Percentiles rank a stretch among this genome's conserved stretches.
Conservation (phyloP, 1,140 invertebrate genomes). For the Kradibia gibbosae region DNA sequence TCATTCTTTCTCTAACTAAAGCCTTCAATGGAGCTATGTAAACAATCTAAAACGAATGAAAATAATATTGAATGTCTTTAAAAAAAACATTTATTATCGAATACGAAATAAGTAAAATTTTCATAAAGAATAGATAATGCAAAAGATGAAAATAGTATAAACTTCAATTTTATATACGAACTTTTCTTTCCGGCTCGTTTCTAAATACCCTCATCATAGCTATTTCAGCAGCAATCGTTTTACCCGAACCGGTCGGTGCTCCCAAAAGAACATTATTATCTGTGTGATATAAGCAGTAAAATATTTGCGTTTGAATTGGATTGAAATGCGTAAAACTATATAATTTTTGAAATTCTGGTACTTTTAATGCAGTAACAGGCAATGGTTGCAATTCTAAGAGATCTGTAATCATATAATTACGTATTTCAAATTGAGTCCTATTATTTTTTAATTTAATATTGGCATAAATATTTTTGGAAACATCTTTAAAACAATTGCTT, state of each 20-base stretch:
- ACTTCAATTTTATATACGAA: slow-evolving; percentile 61
- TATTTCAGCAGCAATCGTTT: slow-evolving; percentile 98
- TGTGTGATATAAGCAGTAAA: slow-evolving; percentile 96
- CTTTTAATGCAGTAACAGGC: slow-evolving; percentile 86
- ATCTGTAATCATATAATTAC: slow-evolving; percentile 74
- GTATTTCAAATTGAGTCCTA: not conserved
- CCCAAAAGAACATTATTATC: slow-evolving; percentile 96
- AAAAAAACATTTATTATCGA: not conserved
- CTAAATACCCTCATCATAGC: slow-evolving; percentile 96
- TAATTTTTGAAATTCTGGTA: slow-evolving; percentile 83
- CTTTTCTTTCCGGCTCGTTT: slow-evolving; percentile 87
- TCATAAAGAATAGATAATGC: not conserved
- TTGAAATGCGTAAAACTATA: slow-evolving; percentile 98
- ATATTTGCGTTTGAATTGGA: slow-evolving; percentile 99
- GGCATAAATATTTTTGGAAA: slow-evolving; percentile 12
- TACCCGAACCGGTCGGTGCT: slow-evolving; percentile 98
- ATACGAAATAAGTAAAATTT: not conserved
- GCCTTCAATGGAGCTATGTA: slow-evolving; percentile 99
- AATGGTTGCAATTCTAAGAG: slow-evolving; percentile 93
- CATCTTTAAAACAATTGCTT: not conserved
- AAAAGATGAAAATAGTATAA: not conserved
- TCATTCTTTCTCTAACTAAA: slow-evolving; percentile 94
- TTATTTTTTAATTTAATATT: not conserved
- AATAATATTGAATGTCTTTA: too few species aligned
- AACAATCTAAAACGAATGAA: slow-evolving; percentile 79